Evolutionary conservation across 2,888 invertebrate genomes (phyloP), one percentile per base, ranked within the genome.

Genomic region (Thyatira batis): DNA sequence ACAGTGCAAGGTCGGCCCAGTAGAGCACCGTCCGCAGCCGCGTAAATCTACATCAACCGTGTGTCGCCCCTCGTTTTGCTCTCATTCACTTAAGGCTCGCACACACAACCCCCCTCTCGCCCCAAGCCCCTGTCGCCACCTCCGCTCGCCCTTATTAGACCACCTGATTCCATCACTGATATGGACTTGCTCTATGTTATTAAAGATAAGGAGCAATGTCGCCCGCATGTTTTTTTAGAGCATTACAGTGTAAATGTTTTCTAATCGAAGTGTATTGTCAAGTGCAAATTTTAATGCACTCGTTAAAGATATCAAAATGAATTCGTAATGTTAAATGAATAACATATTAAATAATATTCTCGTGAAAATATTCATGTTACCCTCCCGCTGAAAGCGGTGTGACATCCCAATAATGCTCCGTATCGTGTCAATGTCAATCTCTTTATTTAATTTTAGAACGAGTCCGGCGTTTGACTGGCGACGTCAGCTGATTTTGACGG

Each of bases 1-100:
- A 44, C 25, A 66, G 45, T 49, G 60, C 60, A 70, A 63, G 69
- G 66, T 61, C 76, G 75, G 76, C 76, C 81, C 90, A 85, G 89
- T 90, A 90, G 88, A 87, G 91, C 90, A 90, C 90, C 75, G 78
- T 76, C 80, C 72, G 67, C 73, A 76, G 78, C 78, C 81, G 76
- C 85, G 87, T 89, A 89, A 88, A 88, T 88, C 88, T 86, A 84
- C 87, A 89, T 89, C 89, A 87, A 85, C 86, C 82, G 81, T 78
- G 73, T 85, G 87, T 85, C 85, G 69, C 78, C 79, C 73, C 78
- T 86, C 82, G 83, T 88, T 87, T 89, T 89, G 83, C 77, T 87
- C 82, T 78, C 82, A 82, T 86, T 84, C 82, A 84, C 82, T 78
- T 39, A 39, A 39, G 39, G 39, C 39, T 39, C 17, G 39, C 17